Base-by-base conservation (phyloP, 2,113 vertebrate genomes). In the Pongo pygmaeus region DNA sequence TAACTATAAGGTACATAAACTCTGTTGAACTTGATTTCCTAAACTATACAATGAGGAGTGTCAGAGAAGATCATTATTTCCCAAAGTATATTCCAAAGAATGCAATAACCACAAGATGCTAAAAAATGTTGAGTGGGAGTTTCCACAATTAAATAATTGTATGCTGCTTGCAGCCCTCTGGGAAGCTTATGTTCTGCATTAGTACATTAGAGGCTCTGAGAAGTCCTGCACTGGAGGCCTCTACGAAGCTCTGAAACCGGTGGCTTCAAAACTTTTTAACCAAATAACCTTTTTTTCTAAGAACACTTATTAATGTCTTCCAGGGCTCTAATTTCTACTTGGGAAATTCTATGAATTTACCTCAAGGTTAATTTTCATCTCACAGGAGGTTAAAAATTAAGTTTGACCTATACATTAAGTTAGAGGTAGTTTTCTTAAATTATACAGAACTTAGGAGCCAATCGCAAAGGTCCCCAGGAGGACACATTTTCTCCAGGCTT, bases 341-440 rank as follows among this genome's bases (percentile, higher is more conserved):
- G 8, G 80, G 84, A 97, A 97, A 97, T 94, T 97, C 96, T 94
- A 46, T 46, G 30, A 77, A 97, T 97, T 97, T 92, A 78, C 38
- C 55, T 94, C 92, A 94, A 97, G 79, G 86, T 97, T 98, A 97
- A 97, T 97, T 97, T 98, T 96, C 90, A 95, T 94, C 95, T 98
- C 87, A 96, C 35, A 17, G 72, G 80, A 97, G 72, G 77, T 78
- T 97, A 96, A 97, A 98, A 96, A 88, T 96, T 93, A 97, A 94
- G 43, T 97, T 52, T 96, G 95, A 96, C 90, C 96, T 94, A 92
- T 92, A 92, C 84, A 97, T 77, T 55, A 72, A 96, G 94, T 93
- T 93, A 97, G 55, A 97, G 57, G 70, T 94, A 91, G 95, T 97
- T 96, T 98, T 84, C 96, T 97, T 95, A 97, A 98, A 91, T 97